These are phyloP conservation scores for Agapostemon virescens DNA, from an alignment of 2,888 invertebrate species.

Conservation along the genomic window DNA sequence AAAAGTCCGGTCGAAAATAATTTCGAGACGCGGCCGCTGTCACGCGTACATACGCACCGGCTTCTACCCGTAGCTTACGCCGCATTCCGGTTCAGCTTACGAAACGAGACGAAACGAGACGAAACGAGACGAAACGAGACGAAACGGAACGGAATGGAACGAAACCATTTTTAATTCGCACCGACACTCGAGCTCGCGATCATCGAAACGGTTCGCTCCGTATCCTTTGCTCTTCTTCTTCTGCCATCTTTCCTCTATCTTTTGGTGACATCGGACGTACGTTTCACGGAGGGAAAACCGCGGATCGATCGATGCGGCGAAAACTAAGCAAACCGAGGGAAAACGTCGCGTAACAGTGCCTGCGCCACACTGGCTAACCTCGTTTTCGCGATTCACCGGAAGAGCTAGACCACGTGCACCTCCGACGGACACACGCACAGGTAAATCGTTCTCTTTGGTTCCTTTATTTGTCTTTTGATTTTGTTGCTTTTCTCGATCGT, in stretches of 20 bases:
- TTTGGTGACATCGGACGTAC: conserved; percentile 55
- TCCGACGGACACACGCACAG: conserved; percentile 48
- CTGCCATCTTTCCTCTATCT: conserved; percentile 5
- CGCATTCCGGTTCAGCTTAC: conserved; percentile 27
- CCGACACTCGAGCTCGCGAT: conserved; percentile 19
- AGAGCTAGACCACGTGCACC: conserved; percentile 59
- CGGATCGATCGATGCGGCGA: conserved; percentile 41
- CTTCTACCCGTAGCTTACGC: conserved; percentile 20
- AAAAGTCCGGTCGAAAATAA: conserved; percentile 50
- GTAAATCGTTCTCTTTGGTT: conserved; percentile 44
- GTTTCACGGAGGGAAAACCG: conserved; percentile 26
- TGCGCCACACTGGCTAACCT: conserved; percentile 52
- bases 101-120: conserved; percentile 22
- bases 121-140: conserved; percentile 12
- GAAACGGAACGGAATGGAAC: conserved; percentile 11
- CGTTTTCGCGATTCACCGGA: conserved; percentile 37
- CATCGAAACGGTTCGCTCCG: conserved; percentile 4
- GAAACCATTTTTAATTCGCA: conserved; percentile 24
- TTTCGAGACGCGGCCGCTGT: conserved; percentile 47
- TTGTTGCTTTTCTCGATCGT: background rate
- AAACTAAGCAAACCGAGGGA: conserved; percentile 17
- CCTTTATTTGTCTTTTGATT: background rate
- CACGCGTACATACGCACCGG: conserved; percentile 36
- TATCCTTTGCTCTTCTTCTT: background rate
- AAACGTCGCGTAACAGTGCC: conserved; percentile 55